Evolutionary conservation across 1,140 invertebrate species (phyloP), one percentile per base, ranked within the genome.

Genomic region (Muscidifurax raptorellus): DNA sequence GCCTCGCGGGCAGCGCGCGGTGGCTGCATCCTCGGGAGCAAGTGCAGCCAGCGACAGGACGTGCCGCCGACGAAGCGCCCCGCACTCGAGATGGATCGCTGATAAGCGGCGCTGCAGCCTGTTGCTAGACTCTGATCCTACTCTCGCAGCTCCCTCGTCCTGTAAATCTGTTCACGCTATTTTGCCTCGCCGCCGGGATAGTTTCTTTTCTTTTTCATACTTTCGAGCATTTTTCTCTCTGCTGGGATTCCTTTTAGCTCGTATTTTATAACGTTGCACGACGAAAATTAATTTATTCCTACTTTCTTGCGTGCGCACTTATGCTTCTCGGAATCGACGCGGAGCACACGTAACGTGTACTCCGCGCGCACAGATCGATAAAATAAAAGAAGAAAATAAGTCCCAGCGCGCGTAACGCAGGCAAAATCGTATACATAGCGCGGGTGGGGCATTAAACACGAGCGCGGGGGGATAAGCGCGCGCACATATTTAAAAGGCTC

Each of bases 381-480:
- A 59, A 22, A 59, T 7, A 5, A n/a, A 59, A n/a, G 9, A 52
- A 18, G 25, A n/a, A 59, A 82, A 47, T 32, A 59, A 30, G 44
- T 81, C 47, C n/a, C 6, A 25, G 10, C 40, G 10, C 40, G 59
- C 82, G 75, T 77, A 77, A 77, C 64, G 69, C 59, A 67, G 12
- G 28, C 67, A 27, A 59, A 75, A 77, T 4, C 32, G 27, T 30
- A 82, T 78, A 75, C 79, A 84, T 88, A 59, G 77, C 64, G 85
- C 86, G 81, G 81, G 86, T 83, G 85, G 52, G 72, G 80, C 82
- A 88, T 89, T 86, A 88, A 90, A 88, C 87, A 89, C 82, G 86
- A 81, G n/a, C n/a, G n/a, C n/a, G n/a, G 86, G 44, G 15, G 52
- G 88, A 88, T 90, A 90, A 89, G 90, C 89, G 86, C 87, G 87